Evolutionary conservation across 2,797 vertebrate species (phyloP).

Genomic region (Glossophaga mutica): DNA sequence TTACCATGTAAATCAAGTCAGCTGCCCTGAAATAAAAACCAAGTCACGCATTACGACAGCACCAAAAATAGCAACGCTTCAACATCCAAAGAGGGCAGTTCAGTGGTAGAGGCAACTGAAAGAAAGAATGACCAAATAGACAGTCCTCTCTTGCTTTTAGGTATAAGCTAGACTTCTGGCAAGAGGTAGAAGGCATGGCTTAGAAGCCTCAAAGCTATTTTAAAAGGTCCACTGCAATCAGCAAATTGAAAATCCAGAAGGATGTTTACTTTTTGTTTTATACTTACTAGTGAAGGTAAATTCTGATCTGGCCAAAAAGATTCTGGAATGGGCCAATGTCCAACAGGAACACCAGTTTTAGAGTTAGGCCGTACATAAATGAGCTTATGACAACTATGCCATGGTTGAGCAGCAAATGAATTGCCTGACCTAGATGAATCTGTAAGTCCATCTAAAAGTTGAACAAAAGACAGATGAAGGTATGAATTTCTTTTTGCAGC

Average conservation of each 20-base stretch:
- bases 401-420: constrained; percentile 90
- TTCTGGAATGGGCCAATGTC: constrained; percentile 98
- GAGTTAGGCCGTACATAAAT: constrained; percentile 98
- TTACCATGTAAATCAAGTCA: constrained; percentile 23
- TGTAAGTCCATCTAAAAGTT: constrained; percentile 87
- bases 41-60: not conserved
- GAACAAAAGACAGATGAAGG: constrained; percentile 70
- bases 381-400: constrained; percentile 99
- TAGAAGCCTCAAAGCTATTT: constrained; percentile 5
- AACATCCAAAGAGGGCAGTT: not conserved
- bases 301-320: constrained; percentile 99
- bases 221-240: constrained; percentile 22
- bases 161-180: not conserved
- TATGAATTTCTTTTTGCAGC: constrained; percentile 33
- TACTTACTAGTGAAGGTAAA: constrained; percentile 94
- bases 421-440: constrained; percentile 88
- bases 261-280: constrained; percentile 45
- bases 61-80: not conserved
- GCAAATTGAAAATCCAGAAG: constrained; percentile 30
- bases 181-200: not conserved
- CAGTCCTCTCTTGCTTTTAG: not conserved
- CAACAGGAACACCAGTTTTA: constrained; percentile 96
- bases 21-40: constrained; percentile 21
- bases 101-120: not conserved
- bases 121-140: not conserved